phyloP scores from a whole-genome alignment of 2,888 invertebrate species.

The Azorinus chamasolen region DNA sequence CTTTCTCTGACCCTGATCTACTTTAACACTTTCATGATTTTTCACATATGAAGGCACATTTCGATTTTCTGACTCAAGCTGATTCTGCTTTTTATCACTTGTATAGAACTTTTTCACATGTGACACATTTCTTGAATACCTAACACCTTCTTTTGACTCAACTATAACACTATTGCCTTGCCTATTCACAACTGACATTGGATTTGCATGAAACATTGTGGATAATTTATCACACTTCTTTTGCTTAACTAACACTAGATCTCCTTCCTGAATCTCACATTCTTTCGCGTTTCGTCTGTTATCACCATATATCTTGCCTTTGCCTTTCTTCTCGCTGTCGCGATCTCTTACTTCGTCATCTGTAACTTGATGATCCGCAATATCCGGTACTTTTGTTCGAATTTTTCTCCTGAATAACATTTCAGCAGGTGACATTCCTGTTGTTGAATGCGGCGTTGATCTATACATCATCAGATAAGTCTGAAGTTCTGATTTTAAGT shows the following conservation, averaged over 20 bases:
- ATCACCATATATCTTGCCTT: conserved; percentile 47
- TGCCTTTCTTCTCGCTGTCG: conserved; percentile 32
- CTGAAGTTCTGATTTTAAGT: conserved; percentile 39
- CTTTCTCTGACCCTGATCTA: too few relatives aligned
- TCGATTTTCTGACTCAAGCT: background rate
- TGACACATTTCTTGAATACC: conserved; percentile 28
- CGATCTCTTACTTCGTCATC: conserved; percentile 32
- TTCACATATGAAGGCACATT: too few relatives aligned
- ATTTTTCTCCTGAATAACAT: conserved; percentile 53
- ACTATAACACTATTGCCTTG: conserved; percentile 23
- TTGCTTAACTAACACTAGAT: conserved; percentile 34
- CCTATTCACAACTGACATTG: background rate
- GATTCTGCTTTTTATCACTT: background rate
- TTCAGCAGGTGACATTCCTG: conserved; percentile 48
- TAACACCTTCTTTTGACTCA: conserved; percentile 7
- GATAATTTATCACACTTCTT: conserved; percentile 43
- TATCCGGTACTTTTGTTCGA: conserved; percentile 48
- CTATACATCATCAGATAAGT: conserved; percentile 50
- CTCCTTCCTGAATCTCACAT: conserved; percentile 43
- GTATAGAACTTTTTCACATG: conserved; percentile 6
- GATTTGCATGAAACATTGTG: conserved; percentile 19
- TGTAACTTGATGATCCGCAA: conserved; percentile 5
- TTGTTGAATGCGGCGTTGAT: conserved; percentile 52
- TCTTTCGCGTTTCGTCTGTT: conserved; percentile 26
- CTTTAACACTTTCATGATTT: too few relatives aligned